Percentiles rank a stretch among this genome's conserved stretches.
phyloP scores from a whole-genome alignment of 1,140 invertebrate genomes.

The Lysiphlebus fabarum region DNA sequence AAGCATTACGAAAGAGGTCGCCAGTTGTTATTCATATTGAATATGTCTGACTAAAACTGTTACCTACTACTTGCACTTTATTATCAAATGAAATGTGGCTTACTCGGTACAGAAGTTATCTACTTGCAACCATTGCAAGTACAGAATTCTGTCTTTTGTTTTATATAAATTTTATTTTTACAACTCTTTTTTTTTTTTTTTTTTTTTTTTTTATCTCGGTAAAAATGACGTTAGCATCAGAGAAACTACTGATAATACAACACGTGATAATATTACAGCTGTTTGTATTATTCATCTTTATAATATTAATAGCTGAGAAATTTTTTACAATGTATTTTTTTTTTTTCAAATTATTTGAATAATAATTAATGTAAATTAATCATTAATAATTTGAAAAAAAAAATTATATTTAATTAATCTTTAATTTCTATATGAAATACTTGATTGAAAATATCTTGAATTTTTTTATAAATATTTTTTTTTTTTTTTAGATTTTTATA shows the following conservation, averaged over 20 bases:
- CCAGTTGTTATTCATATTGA: constrained; percentile 1
- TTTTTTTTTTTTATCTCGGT: not conserved
- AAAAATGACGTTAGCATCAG: constrained; percentile 23
- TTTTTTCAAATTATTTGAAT: too few species aligned
- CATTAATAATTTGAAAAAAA: too few species aligned
- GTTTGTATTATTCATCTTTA: too few species aligned
- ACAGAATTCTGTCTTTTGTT: constrained; percentile 4
- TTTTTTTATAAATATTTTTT: too few species aligned
- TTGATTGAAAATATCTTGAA: too few species aligned
- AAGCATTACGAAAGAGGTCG: constrained; percentile 20
- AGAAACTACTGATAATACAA: not conserved
- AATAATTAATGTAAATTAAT: too few species aligned
- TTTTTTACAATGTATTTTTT: too few species aligned
- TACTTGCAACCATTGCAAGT: constrained; percentile 30
- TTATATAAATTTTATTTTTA: not conserved
- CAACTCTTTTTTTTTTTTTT: not conserved
- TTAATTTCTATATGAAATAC: too few species aligned
- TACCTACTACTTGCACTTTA: constrained; percentile 40
- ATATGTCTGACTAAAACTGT: constrained; percentile 42
- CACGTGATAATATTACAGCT: too few species aligned
- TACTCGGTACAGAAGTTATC: constrained; percentile 46
- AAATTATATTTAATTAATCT: too few species aligned
- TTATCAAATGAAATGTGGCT: constrained; percentile 19
- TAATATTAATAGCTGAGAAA: too few species aligned
- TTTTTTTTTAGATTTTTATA: too few species aligned